phyloP scores from a whole-genome alignment of 2,888 invertebrate genomes.

The Amphipoea lucens region DNA sequence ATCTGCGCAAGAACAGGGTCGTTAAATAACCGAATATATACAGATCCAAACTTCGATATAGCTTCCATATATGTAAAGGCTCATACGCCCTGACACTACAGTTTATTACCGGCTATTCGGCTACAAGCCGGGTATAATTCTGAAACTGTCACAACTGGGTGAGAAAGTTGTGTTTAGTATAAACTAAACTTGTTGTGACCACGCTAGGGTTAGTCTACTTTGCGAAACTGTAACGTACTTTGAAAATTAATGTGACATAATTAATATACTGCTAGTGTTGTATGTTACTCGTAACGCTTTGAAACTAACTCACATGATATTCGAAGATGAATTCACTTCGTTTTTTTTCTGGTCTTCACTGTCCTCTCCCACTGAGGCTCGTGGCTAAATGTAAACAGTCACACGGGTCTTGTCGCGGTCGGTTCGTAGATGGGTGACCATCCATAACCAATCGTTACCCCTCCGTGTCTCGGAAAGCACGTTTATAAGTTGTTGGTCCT shows the following conservation, averaged over 20 bases:
- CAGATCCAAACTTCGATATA: constrained; percentile 2
- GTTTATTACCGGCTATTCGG: constrained; percentile 11
- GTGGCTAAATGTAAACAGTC: neutral
- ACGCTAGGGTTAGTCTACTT: constrained; percentile 41
- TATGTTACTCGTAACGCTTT: neutral
- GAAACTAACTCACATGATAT: neutral
- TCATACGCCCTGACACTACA: neutral
- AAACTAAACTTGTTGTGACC: constrained; percentile 38
- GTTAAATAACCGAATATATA: neutral
- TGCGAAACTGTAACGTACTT: constrained; percentile 33
- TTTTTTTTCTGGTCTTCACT: neutral
- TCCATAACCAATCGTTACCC: neutral
- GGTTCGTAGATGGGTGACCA: neutral
- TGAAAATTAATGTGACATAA: constrained; percentile 45
- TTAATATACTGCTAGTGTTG: constrained; percentile 17
- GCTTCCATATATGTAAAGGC: neutral
- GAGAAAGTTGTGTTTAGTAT: constrained; percentile 32
- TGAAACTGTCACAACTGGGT: constrained; percentile 44
- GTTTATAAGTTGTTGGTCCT: neutral
- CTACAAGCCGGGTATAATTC: constrained; percentile 15
- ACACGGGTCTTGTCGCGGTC: neutral
- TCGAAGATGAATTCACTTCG: neutral
- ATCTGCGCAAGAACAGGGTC: too few relatives aligned
- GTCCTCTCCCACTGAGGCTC: neutral
- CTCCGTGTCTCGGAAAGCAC: too few relatives aligned